Percentiles rank a stretch among this genome's conserved stretches.
phyloP scores from a whole-genome alignment of 1,140 invertebrate genomes.

The Camponotus pennsylvanicus region DNA sequence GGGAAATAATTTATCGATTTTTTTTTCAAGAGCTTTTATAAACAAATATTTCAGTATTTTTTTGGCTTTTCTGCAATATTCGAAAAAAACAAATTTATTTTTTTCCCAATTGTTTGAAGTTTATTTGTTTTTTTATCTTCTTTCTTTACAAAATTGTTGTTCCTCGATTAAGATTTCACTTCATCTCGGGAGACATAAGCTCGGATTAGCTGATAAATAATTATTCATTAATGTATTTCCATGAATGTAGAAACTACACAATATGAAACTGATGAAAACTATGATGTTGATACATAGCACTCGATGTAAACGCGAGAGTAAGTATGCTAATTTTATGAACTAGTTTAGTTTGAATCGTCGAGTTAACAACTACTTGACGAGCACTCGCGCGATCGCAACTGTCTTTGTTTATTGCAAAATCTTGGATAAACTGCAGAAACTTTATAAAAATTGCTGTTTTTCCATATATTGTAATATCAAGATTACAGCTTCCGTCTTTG shows the following conservation, averaged over 20 bases:
- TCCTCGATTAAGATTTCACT: constrained; percentile 15
- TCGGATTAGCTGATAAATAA: constrained; percentile 16
- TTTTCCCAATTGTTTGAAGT: constrained; percentile 22
- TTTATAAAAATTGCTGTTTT: background rate
- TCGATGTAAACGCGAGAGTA: background rate
- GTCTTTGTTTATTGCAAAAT: constrained; percentile 54
- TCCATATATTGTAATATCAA: constrained; percentile 53
- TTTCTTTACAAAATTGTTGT: constrained; percentile 16
- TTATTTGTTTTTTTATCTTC: background rate
- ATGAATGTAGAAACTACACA: background rate
- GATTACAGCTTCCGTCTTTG: constrained; percentile 51
- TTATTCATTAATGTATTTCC: constrained; percentile 46
- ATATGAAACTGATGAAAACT: constrained; percentile 1
- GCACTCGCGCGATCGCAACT: background rate
- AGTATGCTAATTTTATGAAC: constrained; percentile 44
- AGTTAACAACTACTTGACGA: constrained; percentile 41
- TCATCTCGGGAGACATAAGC: background rate
- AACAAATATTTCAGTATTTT: background rate
- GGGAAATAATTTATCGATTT: background rate
- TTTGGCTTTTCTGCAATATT: background rate
- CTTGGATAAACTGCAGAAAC: constrained; percentile 13
- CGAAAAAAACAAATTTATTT: background rate
- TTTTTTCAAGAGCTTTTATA: background rate
- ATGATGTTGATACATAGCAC: background rate
- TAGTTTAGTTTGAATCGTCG: constrained; percentile 48